Evolutionary conservation across 2,797 vertebrate genomes (phyloP).

Genomic region (Acipenser oxyrinchus): DNA sequence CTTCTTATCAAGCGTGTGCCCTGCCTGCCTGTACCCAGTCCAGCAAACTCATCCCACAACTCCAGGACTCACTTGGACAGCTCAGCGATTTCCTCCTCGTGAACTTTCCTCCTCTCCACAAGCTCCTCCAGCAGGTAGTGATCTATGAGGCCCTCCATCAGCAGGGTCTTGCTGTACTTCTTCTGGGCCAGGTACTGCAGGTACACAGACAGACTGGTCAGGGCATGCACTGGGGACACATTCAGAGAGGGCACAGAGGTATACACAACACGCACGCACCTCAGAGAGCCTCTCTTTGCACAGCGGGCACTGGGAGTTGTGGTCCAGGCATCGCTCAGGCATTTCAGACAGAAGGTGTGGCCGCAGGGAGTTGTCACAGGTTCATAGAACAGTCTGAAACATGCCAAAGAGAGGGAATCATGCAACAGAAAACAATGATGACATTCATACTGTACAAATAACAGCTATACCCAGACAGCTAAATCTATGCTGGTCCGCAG

Average conservation of each 20-base stretch:
- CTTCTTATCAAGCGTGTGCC: no score
- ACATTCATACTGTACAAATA: conserved; percentile 28
- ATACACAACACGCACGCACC: conserved; percentile 38
- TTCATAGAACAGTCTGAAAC: conserved; percentile 66
- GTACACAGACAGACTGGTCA: neutral
- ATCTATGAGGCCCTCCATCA: conserved; percentile 81
- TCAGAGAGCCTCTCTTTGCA: conserved; percentile 66
- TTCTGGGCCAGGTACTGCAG: conserved; percentile 78
- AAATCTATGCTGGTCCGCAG: conserved; percentile 20
- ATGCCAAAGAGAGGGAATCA: conserved; percentile 28
- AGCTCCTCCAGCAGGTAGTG: conserved; percentile 77
- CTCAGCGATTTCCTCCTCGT: conserved; percentile 87
- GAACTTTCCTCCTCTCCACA: conserved; percentile 77
- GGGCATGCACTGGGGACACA: neutral
- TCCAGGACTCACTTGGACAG: conserved; percentile 72
- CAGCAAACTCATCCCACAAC: neutral
- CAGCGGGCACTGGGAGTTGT: conserved; percentile 66
- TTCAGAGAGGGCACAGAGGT: neutral
- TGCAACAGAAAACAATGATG: conserved; percentile 27
- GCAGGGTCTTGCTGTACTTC: conserved; percentile 76
- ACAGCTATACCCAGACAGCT: conserved; percentile 31
- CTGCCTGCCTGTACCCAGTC: conserved; percentile 2
- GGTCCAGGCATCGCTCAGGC: conserved; percentile 68
- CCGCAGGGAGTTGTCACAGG: conserved; percentile 71
- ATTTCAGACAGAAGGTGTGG: conserved; percentile 72